Conservation (phyloP, 2,113 vertebrate species). For the Apaloderma vittatum region DNA sequence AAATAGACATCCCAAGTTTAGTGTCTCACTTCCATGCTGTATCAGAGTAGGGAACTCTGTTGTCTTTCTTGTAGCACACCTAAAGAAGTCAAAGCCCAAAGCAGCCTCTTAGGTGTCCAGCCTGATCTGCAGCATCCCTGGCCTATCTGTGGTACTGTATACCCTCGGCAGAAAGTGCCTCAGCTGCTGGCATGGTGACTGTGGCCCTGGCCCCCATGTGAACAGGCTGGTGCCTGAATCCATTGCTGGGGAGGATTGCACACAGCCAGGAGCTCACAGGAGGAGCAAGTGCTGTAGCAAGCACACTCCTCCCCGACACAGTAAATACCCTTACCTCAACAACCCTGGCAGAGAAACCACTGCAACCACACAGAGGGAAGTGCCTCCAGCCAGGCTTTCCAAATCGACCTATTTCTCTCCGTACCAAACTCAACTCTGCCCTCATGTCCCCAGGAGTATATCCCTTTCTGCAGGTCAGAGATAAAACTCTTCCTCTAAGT, state of each 20-base stretch:
- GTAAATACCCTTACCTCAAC: not conserved
- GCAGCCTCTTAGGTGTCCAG: not conserved
- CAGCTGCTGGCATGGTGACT: not conserved
- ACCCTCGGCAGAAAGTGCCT: not conserved
- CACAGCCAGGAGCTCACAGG: not conserved
- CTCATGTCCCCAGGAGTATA: not conserved
- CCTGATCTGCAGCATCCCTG: not conserved
- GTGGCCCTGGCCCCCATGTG: not conserved
- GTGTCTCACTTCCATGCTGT: not conserved
- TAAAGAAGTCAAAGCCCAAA: not conserved
- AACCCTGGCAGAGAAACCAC: not conserved
- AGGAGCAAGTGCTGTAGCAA: not conserved
- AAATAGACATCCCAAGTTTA: not conserved
- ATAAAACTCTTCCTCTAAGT: not conserved
- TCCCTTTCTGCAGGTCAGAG: not conserved
- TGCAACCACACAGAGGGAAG: not conserved
- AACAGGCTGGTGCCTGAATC: not conserved
- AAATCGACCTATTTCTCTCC: not conserved
- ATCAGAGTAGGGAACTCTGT: not conserved
- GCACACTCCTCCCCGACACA: not conserved
- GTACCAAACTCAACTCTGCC: accelerated
- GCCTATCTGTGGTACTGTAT: not conserved
- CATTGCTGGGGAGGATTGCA: not conserved
- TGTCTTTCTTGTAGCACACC: not conserved
- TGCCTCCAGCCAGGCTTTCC: not conserved